Percentiles rank a stretch among this genome's conserved stretches.
Evolutionary conservation across 2,888 invertebrate genomes (phyloP).

Genomic region (Polyploca ridens): DNA sequence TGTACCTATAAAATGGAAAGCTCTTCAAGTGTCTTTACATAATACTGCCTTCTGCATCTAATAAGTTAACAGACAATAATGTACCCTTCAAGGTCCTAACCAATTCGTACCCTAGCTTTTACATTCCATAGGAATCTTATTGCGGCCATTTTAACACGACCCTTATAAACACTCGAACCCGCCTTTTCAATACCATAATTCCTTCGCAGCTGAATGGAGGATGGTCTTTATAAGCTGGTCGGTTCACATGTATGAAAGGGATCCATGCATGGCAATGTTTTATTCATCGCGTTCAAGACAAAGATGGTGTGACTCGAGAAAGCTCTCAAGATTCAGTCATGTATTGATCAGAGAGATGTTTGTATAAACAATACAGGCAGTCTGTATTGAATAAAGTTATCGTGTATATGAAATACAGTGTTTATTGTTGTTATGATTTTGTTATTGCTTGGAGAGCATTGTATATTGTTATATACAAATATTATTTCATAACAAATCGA

Average conservation of each 20-base stretch:
- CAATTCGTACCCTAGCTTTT: slow-evolving; percentile 44
- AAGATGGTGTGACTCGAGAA: slow-evolving; percentile 65
- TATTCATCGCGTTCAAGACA: slow-evolving; percentile 72
- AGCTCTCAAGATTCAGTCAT: slow-evolving; percentile 57
- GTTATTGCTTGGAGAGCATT: not conserved
- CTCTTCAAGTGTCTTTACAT: not conserved
- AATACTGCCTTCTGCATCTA: not conserved
- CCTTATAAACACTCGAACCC: slow-evolving; percentile 23
- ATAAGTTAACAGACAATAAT: slow-evolving; percentile 2
- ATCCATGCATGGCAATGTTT: slow-evolving; percentile 65
- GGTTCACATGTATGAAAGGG: slow-evolving; percentile 55
- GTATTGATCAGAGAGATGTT: slow-evolving; percentile 64
- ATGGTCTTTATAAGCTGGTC: slow-evolving; percentile 43
- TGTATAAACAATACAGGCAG: slow-evolving; percentile 45
- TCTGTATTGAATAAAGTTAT: slow-evolving; percentile 29
- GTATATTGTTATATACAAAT: not conserved
- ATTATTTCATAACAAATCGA: not conserved
- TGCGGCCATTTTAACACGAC: slow-evolving; percentile 42
- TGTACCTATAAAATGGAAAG: not conserved
- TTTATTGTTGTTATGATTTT: not conserved
- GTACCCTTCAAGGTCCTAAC: slow-evolving; percentile 29
- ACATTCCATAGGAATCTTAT: slow-evolving; percentile 41
- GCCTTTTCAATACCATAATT: slow-evolving; percentile 13
- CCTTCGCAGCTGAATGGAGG: slow-evolving; percentile 14
- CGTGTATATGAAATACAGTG: not conserved